Conservation (phyloP, 1,140 invertebrate genomes). For the Nomia melanderi region DNA sequence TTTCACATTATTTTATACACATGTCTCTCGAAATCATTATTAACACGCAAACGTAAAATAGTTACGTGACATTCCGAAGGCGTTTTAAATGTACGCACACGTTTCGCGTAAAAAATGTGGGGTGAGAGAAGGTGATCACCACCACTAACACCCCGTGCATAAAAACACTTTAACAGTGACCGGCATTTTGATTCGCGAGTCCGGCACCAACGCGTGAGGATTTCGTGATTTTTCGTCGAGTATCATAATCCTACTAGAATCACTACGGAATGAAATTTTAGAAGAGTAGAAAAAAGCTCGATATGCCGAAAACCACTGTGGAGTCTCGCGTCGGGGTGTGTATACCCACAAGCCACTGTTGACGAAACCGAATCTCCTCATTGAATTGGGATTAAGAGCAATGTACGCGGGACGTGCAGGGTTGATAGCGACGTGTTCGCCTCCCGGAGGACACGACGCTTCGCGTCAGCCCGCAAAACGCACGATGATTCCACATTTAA, state of each 20-base stretch:
- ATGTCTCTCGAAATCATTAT: slow-evolving; percentile 8
- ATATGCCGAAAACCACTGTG: slow-evolving; percentile 38
- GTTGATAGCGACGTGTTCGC: slow-evolving; percentile 59
- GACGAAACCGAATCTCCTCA: slow-evolving; percentile 62
- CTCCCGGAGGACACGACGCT: slow-evolving; percentile 66
- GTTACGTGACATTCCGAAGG: slow-evolving; percentile 1
- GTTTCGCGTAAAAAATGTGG: slow-evolving; percentile 24
- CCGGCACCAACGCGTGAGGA: slow-evolving; percentile 13
- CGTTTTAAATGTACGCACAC: slow-evolving; percentile 8
- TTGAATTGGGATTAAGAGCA: slow-evolving; percentile 39
- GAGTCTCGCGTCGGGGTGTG: slow-evolving; percentile 70
- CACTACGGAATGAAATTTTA: not conserved
- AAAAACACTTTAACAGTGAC: slow-evolving; percentile 58
- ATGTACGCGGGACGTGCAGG: slow-evolving; percentile 27
- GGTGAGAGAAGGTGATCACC: slow-evolving; percentile 39
- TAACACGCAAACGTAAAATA: slow-evolving; percentile 1
- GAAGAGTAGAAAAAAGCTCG: slow-evolving; percentile 19
- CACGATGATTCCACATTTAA: slow-evolving; percentile 67
- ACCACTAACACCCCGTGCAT: slow-evolving; percentile 53
- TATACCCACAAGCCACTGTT: slow-evolving; percentile 73
- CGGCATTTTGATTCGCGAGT: slow-evolving; percentile 57
- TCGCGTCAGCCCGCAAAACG: slow-evolving; percentile 62
- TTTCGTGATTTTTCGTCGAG: not conserved
- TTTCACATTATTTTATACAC: slow-evolving; percentile 12
- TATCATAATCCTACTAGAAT: slow-evolving; percentile 8